A percentile compares a stretch with the other conserved stretches of the same genome.
phyloP scores from a whole-genome alignment of 2,113 vertebrate species.

The Vidua macroura region DNA sequence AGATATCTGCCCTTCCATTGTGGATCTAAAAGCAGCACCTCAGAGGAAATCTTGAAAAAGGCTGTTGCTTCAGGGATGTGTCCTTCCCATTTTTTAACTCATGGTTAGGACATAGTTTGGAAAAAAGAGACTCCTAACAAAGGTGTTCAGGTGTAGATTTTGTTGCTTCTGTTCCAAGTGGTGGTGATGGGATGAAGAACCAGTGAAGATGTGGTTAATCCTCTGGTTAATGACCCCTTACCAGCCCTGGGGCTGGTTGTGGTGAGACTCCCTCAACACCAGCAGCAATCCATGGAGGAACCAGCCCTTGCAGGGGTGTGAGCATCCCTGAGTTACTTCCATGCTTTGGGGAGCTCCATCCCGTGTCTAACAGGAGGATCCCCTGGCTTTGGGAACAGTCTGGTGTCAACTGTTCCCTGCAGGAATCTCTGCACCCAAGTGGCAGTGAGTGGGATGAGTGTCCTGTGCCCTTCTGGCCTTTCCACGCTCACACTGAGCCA shows the following conservation, averaged over 20 bases:
- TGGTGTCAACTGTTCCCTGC: not conserved
- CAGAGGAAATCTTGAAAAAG: not conserved
- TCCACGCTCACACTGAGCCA: fast-evolving
- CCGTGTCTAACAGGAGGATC: not conserved
- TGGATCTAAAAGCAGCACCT: not conserved
- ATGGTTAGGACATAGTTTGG: not conserved
- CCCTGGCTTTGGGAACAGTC: not conserved
- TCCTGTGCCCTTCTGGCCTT: not conserved
- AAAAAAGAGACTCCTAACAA: not conserved
- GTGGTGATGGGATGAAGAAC: not conserved
- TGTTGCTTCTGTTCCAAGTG: not conserved
- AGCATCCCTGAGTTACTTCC: not conserved
- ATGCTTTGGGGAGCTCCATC: not conserved
- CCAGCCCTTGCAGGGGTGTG: fast-evolving
- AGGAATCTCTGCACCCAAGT: not conserved
- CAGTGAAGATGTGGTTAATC: not conserved
- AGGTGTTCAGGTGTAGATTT: not conserved
- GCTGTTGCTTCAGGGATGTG: not conserved
- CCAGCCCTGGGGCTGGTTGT: not conserved
- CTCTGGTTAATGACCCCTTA: not conserved
- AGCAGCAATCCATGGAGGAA: not conserved
- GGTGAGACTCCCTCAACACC: fast-evolving
- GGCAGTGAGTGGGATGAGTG: not conserved
- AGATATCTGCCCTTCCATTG: not conserved
- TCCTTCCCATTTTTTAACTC: not conserved